These are phyloP conservation scores for Tryphoninae sp. DNA, from an alignment of 2,888 invertebrate species.

Conservation along the genomic window DNA sequence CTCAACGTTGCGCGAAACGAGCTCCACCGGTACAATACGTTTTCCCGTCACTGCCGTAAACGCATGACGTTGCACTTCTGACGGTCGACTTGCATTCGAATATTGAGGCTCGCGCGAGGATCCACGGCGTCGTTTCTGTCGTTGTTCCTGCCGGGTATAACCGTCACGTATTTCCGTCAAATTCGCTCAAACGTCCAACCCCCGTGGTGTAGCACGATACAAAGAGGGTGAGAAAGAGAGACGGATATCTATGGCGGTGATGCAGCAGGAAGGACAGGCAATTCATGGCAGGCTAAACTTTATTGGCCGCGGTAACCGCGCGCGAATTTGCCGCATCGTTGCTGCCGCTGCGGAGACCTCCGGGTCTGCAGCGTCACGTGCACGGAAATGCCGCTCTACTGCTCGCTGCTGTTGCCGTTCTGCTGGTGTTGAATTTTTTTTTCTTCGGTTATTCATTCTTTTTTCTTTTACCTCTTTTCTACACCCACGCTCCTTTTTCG, in stretches of 20 bases:
- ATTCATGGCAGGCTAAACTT: slow-evolving; percentile 61
- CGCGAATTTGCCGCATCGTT: slow-evolving; percentile 63
- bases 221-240: slow-evolving; percentile 39
- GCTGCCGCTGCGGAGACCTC: slow-evolving; percentile 45
- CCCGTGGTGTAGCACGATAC: slow-evolving; percentile 6
- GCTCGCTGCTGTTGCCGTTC: slow-evolving; percentile 46
- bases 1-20: slow-evolving; percentile 37
- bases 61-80: slow-evolving; percentile 48
- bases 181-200: slow-evolving; percentile 45
- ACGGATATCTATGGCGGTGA: slow-evolving; percentile 13
- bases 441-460: not conserved
- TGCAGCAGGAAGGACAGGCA: slow-evolving; percentile 37
- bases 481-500: slow-evolving; percentile 34
- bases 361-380: slow-evolving; percentile 59
- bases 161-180: slow-evolving; percentile 62
- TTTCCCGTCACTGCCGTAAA: slow-evolving; percentile 21
- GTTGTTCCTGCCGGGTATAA: slow-evolving; percentile 55
- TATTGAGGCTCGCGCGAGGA: slow-evolving; percentile 51
- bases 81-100: slow-evolving; percentile 35
- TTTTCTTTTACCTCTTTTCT: slow-evolving; percentile 23
- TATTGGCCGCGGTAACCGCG: slow-evolving; percentile 63
- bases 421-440: slow-evolving; percentile 50
- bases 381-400: slow-evolving; percentile 63
- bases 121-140: slow-evolving; percentile 57
- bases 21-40: slow-evolving; percentile 1